Conservation (phyloP, 2,888 invertebrate genomes). For the Habroteleia sp. region DNA sequence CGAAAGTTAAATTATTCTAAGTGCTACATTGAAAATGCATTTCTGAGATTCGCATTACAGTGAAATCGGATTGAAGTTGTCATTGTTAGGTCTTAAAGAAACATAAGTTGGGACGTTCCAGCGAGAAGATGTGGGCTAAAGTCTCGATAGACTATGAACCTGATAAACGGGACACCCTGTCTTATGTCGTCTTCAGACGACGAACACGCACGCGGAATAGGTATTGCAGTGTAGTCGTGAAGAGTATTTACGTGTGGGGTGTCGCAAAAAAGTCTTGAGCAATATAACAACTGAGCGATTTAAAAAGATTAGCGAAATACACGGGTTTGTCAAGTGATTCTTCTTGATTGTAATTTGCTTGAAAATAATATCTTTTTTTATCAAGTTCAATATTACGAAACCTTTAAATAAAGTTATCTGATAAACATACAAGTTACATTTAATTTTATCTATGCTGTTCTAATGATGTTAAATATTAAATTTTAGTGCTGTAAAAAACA, state of each 20-base stretch:
- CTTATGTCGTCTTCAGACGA: slow-evolving; percentile 17
- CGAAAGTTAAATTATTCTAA: slow-evolving; percentile 24
- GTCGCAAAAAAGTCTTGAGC: slow-evolving; percentile 1
- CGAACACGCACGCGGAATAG: slow-evolving; percentile 20
- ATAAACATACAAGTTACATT: no score
- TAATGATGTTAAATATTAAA: no score
- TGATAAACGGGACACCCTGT: slow-evolving; percentile 38
- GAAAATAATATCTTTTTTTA: not conserved
- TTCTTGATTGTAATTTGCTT: not conserved
- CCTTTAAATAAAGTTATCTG: not conserved
- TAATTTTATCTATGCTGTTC: no score
- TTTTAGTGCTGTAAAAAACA: no score
- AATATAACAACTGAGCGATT: slow-evolving; percentile 8
- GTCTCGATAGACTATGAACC: slow-evolving; percentile 32
- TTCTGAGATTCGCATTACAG: slow-evolving; percentile 10
- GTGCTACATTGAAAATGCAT: slow-evolving; percentile 37
- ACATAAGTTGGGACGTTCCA: slow-evolving; percentile 8
- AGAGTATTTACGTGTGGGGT: slow-evolving; percentile 6
- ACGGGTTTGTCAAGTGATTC: not conserved
- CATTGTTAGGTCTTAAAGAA: slow-evolving; percentile 32
- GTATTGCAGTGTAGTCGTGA: slow-evolving; percentile 11
- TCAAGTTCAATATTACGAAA: not conserved
- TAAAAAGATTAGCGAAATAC: slow-evolving; percentile 16
- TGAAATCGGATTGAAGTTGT: slow-evolving; percentile 35
- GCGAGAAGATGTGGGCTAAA: slow-evolving; percentile 30